A percentile compares a stretch with the other conserved stretches of the same genome.
Conservation (phyloP, 2,888 invertebrate genomes). For the Andrena flavipes region DNA sequence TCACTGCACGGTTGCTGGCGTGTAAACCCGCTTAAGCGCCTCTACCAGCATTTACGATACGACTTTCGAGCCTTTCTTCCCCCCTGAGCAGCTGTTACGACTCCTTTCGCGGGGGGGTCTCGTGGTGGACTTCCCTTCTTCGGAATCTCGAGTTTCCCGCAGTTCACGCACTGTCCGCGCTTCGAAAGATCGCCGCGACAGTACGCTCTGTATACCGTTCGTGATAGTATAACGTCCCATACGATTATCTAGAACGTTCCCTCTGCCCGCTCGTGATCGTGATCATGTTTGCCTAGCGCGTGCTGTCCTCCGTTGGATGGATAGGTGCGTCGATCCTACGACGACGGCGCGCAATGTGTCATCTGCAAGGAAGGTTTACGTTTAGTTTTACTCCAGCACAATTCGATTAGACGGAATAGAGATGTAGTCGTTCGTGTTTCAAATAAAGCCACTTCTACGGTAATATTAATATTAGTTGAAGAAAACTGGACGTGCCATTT, state of each 20-base stretch:
- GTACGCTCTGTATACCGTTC: neutral
- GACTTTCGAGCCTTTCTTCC: constrained; percentile 23
- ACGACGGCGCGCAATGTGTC: constrained; percentile 65
- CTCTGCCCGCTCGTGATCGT: constrained; percentile 23
- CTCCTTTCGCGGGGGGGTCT: neutral
- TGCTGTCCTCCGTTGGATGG: constrained; percentile 24
- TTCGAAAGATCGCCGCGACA: neutral
- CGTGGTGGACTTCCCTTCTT: neutral
- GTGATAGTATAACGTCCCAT: neutral
- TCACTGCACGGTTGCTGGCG: constrained; percentile 15
- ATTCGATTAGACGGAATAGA: neutral
- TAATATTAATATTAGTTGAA: no score
- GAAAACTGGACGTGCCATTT: no score
- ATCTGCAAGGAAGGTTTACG: constrained; percentile 64
- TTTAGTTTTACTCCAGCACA: constrained; percentile 32
- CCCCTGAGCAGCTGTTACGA: constrained; percentile 2
- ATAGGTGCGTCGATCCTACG: constrained; percentile 62
- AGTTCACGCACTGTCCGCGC: constrained; percentile 2
- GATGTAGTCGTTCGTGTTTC: constrained; percentile 44
- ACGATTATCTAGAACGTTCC: neutral
- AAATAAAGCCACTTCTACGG: neutral
- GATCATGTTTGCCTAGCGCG: constrained; percentile 24
- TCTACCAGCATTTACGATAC: constrained; percentile 38
- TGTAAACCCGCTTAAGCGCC: constrained; percentile 33
- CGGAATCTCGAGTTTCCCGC: no score